Evolutionary conservation across 2,113 vertebrate genomes (phyloP).

Genomic region (Nyctibius bracteatus): DNA sequence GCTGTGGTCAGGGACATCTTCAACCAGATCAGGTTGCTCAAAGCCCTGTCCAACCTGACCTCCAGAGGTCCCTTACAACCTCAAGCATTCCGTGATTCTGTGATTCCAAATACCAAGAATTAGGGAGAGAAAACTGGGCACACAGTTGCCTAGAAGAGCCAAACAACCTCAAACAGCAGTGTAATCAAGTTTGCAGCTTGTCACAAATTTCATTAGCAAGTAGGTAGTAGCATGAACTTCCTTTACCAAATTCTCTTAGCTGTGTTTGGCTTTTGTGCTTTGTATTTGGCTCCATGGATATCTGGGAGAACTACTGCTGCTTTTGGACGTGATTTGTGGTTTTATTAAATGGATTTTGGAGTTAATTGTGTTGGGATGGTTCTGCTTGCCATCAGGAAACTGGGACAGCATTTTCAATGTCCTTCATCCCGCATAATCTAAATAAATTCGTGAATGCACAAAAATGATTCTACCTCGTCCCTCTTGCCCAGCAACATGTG

Average conservation of each 20-base stretch:
- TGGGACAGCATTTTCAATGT: not conserved
- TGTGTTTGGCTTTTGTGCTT: not conserved
- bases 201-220: not conserved
- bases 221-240: not conserved
- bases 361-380: constrained; percentile 52
- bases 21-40: not conserved
- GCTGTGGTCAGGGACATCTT: not conserved
- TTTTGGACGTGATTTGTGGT: not conserved
- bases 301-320: not conserved
- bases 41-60: not conserved
- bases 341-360: constrained; percentile 52
- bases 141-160: not conserved
- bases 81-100: not conserved
- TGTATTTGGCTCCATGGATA: not conserved
- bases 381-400: constrained; percentile 37
- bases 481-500: not conserved
- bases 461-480: not conserved
- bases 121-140: not conserved
- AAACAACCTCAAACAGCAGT: not conserved
- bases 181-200: not conserved
- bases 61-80: not conserved
- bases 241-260: not conserved
- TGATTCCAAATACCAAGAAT: not conserved
- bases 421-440: not conserved
- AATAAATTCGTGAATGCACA: constrained; percentile 49